Evolutionary conservation across 2,113 vertebrate species (phyloP).

Genomic region (Columba livia): DNA sequence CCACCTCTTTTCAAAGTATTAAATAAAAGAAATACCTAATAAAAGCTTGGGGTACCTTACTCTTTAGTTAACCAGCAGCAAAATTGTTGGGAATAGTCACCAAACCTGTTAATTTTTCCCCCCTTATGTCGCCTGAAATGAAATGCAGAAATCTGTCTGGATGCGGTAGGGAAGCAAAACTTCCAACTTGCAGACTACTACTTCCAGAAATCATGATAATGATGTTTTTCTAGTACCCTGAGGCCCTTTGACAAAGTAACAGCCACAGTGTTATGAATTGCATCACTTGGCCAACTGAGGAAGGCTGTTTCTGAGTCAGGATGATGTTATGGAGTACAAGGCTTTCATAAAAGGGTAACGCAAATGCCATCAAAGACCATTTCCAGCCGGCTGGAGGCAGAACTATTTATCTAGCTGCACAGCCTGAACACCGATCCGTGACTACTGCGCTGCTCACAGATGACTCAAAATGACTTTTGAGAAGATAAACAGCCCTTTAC

Average conservation of each 20-base stretch:
- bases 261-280: neutral
- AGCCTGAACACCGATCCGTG: neutral
- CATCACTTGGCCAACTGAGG: neutral
- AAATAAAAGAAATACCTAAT: neutral
- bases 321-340: neutral
- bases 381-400: neutral
- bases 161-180: neutral
- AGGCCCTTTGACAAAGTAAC: neutral
- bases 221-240: neutral
- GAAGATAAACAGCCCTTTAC: neutral
- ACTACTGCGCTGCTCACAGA: neutral
- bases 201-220: neutral
- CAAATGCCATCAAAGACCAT: neutral
- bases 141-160: neutral
- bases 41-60: fast-evolving
- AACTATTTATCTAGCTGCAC: neutral
- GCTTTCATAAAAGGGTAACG: neutral
- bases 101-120: neutral
- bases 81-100: neutral
- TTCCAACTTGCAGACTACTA: neutral
- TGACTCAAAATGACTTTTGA: neutral
- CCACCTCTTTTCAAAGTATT: neutral
- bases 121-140: neutral
- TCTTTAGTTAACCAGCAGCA: neutral
- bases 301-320: neutral